phyloP scores from a whole-genome alignment of 2,888 invertebrate genomes.

The Magallana nippona region DNA sequence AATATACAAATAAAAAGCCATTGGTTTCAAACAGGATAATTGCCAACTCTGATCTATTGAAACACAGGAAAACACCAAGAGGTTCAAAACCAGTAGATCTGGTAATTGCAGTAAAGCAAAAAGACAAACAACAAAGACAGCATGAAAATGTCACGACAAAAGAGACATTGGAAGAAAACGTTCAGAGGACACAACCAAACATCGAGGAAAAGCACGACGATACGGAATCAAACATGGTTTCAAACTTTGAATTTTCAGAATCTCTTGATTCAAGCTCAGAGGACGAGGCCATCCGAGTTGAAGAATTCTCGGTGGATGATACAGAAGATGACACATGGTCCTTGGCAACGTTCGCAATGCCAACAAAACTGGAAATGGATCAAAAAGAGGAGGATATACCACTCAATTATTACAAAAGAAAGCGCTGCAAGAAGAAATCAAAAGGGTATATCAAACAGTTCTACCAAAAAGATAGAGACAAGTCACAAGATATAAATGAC shows the following conservation, averaged over 20 bases:
- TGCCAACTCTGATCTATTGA: not conserved
- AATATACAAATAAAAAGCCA: not conserved
- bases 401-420: not conserved
- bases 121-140: not conserved
- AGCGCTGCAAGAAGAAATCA: not conserved
- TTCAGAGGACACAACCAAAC: too few species aligned
- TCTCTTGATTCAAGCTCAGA: not conserved
- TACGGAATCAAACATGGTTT: not conserved
- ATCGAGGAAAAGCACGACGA: too few species aligned
- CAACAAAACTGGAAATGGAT: conserved; percentile 5
- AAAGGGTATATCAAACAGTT: not conserved
- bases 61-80: not conserved
- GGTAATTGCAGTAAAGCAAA: not conserved
- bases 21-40: not conserved
- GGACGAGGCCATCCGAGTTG: not conserved
- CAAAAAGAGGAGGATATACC: not conserved
- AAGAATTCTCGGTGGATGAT: not conserved
- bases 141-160: not conserved
- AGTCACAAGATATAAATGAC: not conserved
- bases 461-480: not conserved
- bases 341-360: conserved; percentile 6
- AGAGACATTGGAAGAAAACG: not conserved
- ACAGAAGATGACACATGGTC: conserved; percentile 11
- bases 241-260: not conserved
- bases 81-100: not conserved